Evolutionary conservation across 2,113 vertebrate genomes (phyloP).

Genomic region (Cheirogaleus medius): DNA sequence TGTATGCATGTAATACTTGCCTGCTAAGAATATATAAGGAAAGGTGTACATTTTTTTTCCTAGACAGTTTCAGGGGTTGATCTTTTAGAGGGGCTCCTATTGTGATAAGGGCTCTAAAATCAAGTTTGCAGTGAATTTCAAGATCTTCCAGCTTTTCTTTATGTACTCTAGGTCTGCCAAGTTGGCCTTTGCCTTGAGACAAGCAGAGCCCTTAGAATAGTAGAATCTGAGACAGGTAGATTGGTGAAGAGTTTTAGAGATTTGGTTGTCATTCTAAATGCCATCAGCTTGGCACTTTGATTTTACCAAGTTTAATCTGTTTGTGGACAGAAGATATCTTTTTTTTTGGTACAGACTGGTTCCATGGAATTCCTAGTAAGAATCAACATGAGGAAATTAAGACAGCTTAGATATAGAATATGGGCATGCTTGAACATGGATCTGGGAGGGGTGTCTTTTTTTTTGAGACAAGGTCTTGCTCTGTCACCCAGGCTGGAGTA

Average conservation of each 20-base stretch:
- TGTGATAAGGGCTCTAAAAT: neutral
- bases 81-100: neutral
- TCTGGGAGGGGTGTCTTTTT: neutral
- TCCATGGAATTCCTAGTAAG: neutral
- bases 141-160: neutral
- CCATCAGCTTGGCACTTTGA: neutral
- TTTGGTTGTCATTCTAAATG: neutral
- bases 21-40: neutral
- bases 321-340: neutral
- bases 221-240: neutral
- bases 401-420: neutral
- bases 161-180: neutral
- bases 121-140: neutral
- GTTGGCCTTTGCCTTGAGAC: neutral
- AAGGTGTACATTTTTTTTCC: neutral
- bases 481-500: no score
- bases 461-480: no score
- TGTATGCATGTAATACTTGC: neutral
- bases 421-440: neutral
- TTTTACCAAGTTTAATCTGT: neutral
- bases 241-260: neutral
- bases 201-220: neutral
- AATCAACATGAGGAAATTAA: neutral
- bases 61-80: neutral
- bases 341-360: neutral